Evolutionary conservation across 2,113 vertebrate genomes (phyloP).

Genomic region (Sisor rabdophorus): DNA sequence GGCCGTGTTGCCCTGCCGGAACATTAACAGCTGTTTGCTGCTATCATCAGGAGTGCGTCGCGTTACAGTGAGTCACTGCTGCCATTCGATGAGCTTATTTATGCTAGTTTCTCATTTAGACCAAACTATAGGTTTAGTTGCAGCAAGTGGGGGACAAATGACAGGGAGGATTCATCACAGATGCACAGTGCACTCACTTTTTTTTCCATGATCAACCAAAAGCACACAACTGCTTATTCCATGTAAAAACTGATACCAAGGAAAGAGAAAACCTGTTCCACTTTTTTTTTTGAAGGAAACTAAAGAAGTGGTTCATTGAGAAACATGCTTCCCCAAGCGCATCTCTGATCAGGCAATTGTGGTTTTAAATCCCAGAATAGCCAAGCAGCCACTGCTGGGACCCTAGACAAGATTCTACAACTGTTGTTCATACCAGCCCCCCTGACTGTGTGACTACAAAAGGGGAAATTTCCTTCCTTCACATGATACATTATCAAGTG

Average conservation of each 20-base stretch:
- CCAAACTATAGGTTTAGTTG: not conserved
- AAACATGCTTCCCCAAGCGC: no score
- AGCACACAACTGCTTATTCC: constrained; percentile 17
- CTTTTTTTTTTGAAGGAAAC: not conserved
- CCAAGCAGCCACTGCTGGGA: no score
- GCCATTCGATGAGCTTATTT: constrained; percentile 26
- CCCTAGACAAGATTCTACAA: no score
- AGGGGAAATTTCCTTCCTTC: not conserved
- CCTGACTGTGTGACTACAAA: not conserved
- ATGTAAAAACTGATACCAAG: no score
- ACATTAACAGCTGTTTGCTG: constrained; percentile 8
- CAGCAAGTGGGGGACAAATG: not conserved
- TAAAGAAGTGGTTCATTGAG: not conserved
- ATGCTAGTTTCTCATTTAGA: constrained; percentile 12
- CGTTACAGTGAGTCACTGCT: constrained; percentile 37
- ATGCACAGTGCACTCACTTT: constrained; percentile 16
- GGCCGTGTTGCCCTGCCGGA: not conserved
- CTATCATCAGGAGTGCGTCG: not conserved
- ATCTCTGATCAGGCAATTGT: no score
- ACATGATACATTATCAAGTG: not conserved
- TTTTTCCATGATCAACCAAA: constrained; percentile 44
- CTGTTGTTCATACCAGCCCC: no score
- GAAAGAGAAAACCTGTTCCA: not conserved
- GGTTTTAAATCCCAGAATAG: no score
- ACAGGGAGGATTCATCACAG: not conserved